Base-by-base conservation (phyloP, 2,888 invertebrate genomes). In the Hirtodrosophila confusa region DNA sequence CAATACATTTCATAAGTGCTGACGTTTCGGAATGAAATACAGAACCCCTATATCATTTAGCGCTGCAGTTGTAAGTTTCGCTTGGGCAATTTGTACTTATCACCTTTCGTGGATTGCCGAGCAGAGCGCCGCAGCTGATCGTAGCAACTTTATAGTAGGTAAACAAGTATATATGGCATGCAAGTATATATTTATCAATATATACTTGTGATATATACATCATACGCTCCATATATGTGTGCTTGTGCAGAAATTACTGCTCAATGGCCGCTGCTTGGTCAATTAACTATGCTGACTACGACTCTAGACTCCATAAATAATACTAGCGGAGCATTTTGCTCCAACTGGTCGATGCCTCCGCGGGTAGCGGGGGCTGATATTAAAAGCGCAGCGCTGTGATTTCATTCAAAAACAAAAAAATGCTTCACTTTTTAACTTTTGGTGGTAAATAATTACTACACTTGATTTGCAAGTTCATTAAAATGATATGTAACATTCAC, bases 211-310 rank as follows among this genome's bases (percentile, higher is more conserved):
- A 3, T 4, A 27, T 40, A 0, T 8, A 7, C 23, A 11, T 2
- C 17, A 9, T 9, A 17, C 17, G 17, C 17, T 17, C n/a, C n/a
- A 17, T 5, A 23, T 37, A 10, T 23, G 37, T 57, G 24, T 29
- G 29, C 33, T 29, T 37, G 43, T 39, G 24, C 44, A 29, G 31
- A 11, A 11, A 49, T 12, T 48, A 29, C 6, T 64, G 41, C 63
- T 69, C 53, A 75, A 73, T 73, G 75, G 60, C 23, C 55, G 45
- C 9, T 60, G 45, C 61, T 79, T 68, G 58, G 82, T 79, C 79
- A 79, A 79, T 79, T 85, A 79, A 85, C 67, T 78, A 36, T 80
- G 85, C 71, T 85, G 82, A 78, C 84, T 69, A 43, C 44, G 57
- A 51, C 57, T 55, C 31, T 12, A 40, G 7, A 31, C 7, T 31